These are phyloP conservation scores for Aphidius ervi DNA, from an alignment of 1,140 invertebrate species.

Conservation along the genomic window DNA sequence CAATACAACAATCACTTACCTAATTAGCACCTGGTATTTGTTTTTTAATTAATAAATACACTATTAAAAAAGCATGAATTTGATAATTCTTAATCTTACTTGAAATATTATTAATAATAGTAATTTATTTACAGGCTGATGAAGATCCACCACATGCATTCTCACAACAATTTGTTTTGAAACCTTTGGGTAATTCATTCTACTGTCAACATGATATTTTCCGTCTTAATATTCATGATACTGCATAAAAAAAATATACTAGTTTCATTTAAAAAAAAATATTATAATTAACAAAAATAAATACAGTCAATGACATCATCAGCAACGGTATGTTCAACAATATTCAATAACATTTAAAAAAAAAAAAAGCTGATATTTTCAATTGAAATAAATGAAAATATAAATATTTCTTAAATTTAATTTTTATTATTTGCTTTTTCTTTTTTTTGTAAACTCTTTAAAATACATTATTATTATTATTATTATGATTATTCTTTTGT, in stretches of 20 bases:
- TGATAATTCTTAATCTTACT: no score
- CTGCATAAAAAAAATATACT: constrained; percentile 55
- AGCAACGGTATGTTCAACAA: neutral
- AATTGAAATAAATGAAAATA: no score
- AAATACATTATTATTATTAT: no score
- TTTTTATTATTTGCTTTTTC: no score
- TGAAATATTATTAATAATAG: neutral
- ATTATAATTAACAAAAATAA: constrained; percentile 10
- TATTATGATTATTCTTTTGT: no score
- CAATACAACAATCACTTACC: no score
- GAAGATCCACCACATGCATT: constrained; percentile 89
- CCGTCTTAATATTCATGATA: constrained; percentile 83
- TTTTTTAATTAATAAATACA: neutral
- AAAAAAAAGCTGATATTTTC: no score
- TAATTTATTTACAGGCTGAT: constrained; percentile 70
- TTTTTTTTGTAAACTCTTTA: no score
- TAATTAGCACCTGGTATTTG: no score
- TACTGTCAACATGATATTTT: constrained; percentile 92
- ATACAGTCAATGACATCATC: constrained; percentile 1
- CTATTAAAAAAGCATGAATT: neutral
- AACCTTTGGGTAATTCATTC: constrained; percentile 77
- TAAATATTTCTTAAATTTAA: no score
- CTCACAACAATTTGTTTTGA: constrained; percentile 85
- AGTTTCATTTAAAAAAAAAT: constrained; percentile 1
- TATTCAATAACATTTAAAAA: neutral